phyloP scores from a whole-genome alignment of 1,140 invertebrate genomes.

The Eupeodes corollae region DNA sequence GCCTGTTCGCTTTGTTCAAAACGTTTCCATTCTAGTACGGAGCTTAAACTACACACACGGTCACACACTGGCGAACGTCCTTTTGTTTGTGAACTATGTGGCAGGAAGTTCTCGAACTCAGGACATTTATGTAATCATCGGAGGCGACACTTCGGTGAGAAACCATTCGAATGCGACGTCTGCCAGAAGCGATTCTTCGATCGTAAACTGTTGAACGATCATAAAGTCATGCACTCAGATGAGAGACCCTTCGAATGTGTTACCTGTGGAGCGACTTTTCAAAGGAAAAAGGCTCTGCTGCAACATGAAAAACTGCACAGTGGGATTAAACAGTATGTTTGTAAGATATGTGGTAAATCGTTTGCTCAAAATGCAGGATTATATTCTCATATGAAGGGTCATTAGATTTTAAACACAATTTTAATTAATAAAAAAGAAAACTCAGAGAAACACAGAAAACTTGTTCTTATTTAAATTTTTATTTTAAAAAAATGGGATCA shows the following conservation, averaged over 20 bases:
- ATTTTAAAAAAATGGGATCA: no score
- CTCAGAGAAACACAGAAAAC: no score
- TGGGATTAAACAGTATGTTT: not conserved
- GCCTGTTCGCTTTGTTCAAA: no score
- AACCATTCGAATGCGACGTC: not conserved
- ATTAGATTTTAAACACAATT: no score
- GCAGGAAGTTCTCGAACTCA: slow-evolving; percentile 9
- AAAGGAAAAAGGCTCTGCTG: not conserved
- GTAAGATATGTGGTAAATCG: not conserved
- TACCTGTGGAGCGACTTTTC: slow-evolving; percentile 21
- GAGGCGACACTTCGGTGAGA: not conserved
- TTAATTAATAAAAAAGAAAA: no score
- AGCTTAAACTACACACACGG: not conserved
- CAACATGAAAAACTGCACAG: not conserved
- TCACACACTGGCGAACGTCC: slow-evolving; percentile 1
- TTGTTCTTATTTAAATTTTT: no score
- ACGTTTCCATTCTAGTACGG: not conserved
- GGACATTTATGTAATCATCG: not conserved
- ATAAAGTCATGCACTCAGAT: slow-evolving; percentile 33
- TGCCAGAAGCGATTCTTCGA: slow-evolving; percentile 1
- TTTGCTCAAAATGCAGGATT: slow-evolving; percentile 1
- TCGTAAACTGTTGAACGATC: slow-evolving; percentile 4
- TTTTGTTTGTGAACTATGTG: slow-evolving; percentile 33
- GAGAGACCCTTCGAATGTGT: slow-evolving; percentile 35
- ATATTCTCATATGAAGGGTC: not conserved